Base-by-base conservation (phyloP, 2,113 vertebrate species). In the Carassius gibelio region DNA sequence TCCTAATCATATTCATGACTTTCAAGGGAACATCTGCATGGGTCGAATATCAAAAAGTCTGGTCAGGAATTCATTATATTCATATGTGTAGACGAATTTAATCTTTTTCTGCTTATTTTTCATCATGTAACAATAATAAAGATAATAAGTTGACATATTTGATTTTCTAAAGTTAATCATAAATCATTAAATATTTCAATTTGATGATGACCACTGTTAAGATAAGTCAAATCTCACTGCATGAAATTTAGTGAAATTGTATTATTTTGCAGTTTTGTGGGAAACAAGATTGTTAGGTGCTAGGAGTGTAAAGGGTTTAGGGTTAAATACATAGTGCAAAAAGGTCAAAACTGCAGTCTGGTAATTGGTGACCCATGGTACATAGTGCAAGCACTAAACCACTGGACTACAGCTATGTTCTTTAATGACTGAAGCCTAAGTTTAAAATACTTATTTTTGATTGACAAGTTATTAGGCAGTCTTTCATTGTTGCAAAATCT, bases 401-500 rank as follows among this genome's bases (percentile, higher is more conserved):
- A 71, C 36, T 38, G 68, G 1, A 10, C 17, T 21, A 42, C 19
- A 59, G 57, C 68, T 69, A 8, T 42, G 36, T 71, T 71, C 9
- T 71, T 71, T 21, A 75, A 75, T 75, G 42, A 45, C 48, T 17
- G 11, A 75, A 52, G 23, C 23, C 26, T 1, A 75, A 23, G 19
- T 30, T 50, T 75, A 75, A 75, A 75, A 50, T 3, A 9, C 17
- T 42, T 74, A 74, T 45, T 74, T 42, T 45, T 74, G 38, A n/a
- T 45, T 75, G 72, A 55, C 11, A 30, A 14, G 75, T 34, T 34
- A 52, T 26, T 30, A 52, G 13, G 72, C 72, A 75, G 42, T 71
- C 68, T 71, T 71, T 71, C 68, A 38, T 26, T 75, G 72, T 8
- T 55, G 48, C 23, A 52, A 55, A 76, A 76, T 55, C 48, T 76